Percentiles rank a stretch among this genome's conserved stretches.
phyloP scores from a whole-genome alignment of 2,113 vertebrate genomes.

The Genyomyrus donnyi region DNA sequence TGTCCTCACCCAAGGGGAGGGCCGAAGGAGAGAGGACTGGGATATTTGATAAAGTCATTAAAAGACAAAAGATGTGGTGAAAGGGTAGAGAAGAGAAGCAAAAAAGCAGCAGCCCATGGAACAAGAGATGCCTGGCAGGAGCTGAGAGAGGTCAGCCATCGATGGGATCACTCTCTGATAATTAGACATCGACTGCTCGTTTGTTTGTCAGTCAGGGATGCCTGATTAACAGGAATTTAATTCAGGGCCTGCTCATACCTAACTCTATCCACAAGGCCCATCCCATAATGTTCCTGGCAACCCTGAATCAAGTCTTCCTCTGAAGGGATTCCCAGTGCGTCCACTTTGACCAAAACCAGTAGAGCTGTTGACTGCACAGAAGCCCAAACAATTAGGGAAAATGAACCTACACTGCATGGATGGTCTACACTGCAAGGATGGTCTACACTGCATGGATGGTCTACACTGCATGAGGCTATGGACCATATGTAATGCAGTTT shows the following conservation, averaged over 20 bases:
- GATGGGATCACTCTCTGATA: conserved; percentile 44
- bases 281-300: background rate
- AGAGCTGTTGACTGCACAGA: background rate
- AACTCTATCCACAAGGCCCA: background rate
- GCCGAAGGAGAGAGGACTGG: background rate
- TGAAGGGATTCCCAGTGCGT: background rate
- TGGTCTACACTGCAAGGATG: background rate
- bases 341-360: background rate
- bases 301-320: background rate
- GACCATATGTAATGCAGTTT: background rate
- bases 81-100: background rate
- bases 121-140: background rate
- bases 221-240: conserved; percentile 6
- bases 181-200: conserved; percentile 58
- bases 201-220: conserved; percentile 34
- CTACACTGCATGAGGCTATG: background rate
- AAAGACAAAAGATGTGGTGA: background rate
- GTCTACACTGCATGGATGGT: background rate
- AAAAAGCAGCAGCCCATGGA: background rate
- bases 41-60: background rate
- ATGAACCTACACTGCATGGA: background rate
- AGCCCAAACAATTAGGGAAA: background rate
- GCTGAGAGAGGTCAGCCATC: conserved; percentile 30
- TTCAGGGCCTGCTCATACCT: background rate
- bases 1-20: background rate